Conservation (phyloP, 35 echinoderm and acorn worm species). For the Lytechinus pictus region DNA sequence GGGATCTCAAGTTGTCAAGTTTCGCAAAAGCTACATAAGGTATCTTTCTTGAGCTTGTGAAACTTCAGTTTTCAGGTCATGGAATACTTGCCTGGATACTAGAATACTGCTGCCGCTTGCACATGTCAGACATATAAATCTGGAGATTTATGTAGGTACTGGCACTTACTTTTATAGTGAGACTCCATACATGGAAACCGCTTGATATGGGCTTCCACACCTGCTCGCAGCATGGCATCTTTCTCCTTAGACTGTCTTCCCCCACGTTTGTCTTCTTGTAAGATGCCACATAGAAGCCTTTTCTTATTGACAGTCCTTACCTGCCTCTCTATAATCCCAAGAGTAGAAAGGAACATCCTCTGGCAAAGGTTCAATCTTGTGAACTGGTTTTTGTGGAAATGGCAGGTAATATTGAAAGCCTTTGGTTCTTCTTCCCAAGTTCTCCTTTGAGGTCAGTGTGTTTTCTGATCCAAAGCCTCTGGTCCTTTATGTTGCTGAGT, state of each 20-base stretch:
- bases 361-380: no score
- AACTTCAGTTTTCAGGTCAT: slow-evolving; percentile 65
- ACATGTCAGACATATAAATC: slow-evolving; percentile 66
- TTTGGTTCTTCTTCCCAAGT: no score
- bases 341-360: no score
- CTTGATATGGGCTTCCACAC: slow-evolving; percentile 60
- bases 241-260: neutral
- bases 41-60: slow-evolving; percentile 71
- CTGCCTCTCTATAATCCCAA: no score
- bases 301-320: no score
- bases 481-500: no score
- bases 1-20: slow-evolving; percentile 43
- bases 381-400: no score
- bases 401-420: no score
- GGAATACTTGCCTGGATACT: slow-evolving; percentile 36
- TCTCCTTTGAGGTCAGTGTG: no score
- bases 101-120: neutral
- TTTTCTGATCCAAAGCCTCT: no score
- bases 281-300: no score
- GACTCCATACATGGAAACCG: slow-evolving; percentile 72
- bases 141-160: slow-evolving; percentile 55
- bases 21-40: slow-evolving; percentile 62
- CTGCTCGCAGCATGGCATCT: slow-evolving; percentile 46
- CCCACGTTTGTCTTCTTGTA: no score
- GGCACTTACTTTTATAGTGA: slow-evolving; percentile 52